A percentile compares a stretch with the other conserved stretches of the same genome.
phyloP scores from a whole-genome alignment of 2,113 vertebrate species.

The Channa argus region DNA sequence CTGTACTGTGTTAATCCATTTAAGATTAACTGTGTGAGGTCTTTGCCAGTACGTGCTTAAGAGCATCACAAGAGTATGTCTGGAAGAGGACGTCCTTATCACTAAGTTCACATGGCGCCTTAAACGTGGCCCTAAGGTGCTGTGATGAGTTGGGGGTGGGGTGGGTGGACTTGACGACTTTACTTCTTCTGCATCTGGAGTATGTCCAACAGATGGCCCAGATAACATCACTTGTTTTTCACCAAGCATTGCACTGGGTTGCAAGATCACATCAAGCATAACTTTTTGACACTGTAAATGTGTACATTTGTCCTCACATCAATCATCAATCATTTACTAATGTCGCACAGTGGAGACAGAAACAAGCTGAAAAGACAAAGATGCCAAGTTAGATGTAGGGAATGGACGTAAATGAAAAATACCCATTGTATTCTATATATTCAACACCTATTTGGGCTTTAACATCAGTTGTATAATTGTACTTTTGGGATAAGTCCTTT shows the following conservation, averaged over 20 bases:
- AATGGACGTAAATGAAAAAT: neutral
- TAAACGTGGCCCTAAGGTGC: slow-evolving; percentile 49
- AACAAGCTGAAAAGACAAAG: neutral
- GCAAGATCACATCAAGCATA: slow-evolving; percentile 37
- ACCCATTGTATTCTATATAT: no score
- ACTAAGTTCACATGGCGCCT: slow-evolving; percentile 54
- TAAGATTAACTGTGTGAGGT: slow-evolving; percentile 21
- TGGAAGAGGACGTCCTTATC: slow-evolving; percentile 12
- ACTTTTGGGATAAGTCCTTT: no score
- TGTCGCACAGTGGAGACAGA: neutral
- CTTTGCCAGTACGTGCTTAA: slow-evolving; percentile 40
- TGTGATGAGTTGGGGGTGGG: slow-evolving; percentile 54
- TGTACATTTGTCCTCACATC: slow-evolving; percentile 32
- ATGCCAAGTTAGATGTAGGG: neutral
- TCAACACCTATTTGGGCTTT: neutral
- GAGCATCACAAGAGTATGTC: slow-evolving; percentile 50
- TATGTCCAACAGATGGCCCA: slow-evolving; percentile 65
- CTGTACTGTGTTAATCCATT: slow-evolving; percentile 31
- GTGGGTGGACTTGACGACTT: slow-evolving; percentile 48
- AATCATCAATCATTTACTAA: slow-evolving; percentile 43
- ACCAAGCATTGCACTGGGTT: slow-evolving; percentile 20
- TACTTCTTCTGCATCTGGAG: slow-evolving; percentile 57
- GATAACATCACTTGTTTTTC: slow-evolving; percentile 61
- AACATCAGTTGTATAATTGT: neutral
- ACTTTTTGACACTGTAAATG: slow-evolving; percentile 49